Evolutionary conservation across 2,113 vertebrate genomes (phyloP), one percentile per base, ranked within the genome.

Genomic region (Cromileptes altivelis): DNA sequence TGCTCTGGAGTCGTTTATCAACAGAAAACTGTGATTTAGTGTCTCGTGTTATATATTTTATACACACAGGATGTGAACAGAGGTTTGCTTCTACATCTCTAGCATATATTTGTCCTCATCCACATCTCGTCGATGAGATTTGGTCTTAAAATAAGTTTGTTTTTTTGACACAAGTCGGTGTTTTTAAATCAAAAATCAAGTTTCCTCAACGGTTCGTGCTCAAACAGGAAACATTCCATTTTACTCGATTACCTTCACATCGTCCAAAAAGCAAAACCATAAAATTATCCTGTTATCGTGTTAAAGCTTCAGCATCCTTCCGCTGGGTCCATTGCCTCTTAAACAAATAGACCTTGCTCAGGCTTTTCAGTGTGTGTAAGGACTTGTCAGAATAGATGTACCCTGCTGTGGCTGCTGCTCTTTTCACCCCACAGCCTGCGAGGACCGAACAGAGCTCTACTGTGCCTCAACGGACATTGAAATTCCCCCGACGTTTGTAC

Each of bases 401-500:
- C 72, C 94, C 92, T 73, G 87, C 91, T 85, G 91, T 47, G 91
- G 84, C 88, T 75, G 80, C 85, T 85, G 88, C 88, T 88, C 86
- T 85, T 82, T 89, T 91, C 85, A 85, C 91, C 91, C 88, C 67
- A 18, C 69, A 57, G 86, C 84, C 90, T 49, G 76, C 70, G 49
- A 87, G 68, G 37, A 42, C 82, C 19, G 65, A 93, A 94, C 92
- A 94, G 92, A 92, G 92, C 88, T 91, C 89, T 53, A 85, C 85
- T 93, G 91, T 93, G 90, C 71, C 86, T 81, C 83, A 0, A 73
- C 79, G 70, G 87, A 90, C 88, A 91, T 90, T 91, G 81, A 89
- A 83, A 90, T 89, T 90, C 90, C 87, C 91, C 72, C 8, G 33
- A 80, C 90, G 82, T 93, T 91, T 93, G 90, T 92, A 88, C 90